Conservation (phyloP, 2,888 invertebrate genomes). For the Lycophotia porphyrea region DNA sequence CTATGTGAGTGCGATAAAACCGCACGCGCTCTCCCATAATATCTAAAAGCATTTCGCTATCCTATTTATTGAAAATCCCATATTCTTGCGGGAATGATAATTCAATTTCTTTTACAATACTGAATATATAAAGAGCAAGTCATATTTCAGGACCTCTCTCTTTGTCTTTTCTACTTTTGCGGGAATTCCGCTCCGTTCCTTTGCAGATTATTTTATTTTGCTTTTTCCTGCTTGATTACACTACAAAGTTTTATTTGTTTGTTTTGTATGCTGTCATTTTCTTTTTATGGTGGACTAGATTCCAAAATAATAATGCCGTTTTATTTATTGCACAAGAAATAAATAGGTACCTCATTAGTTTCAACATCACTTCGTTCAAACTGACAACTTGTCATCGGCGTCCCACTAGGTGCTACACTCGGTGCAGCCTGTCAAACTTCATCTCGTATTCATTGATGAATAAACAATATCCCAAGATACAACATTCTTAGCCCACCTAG, state of each 20-base stretch:
- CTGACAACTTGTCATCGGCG: not conserved
- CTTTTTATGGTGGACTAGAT: conserved; percentile 25
- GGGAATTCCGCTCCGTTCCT: conserved; percentile 48
- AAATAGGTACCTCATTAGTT: not conserved
- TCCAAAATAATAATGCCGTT: conserved; percentile 16
- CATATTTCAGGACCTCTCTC: conserved; percentile 60
- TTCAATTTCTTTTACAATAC: conserved; percentile 63
- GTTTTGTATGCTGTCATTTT: conserved; percentile 45
- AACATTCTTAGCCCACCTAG: conserved; percentile 27
- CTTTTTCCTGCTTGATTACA: conserved; percentile 60
- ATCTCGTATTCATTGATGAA: conserved; percentile 15
- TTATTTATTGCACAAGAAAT: not conserved
- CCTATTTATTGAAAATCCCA: conserved; percentile 62
- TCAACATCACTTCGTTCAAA: not conserved
- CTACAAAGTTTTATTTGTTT: conserved; percentile 54
- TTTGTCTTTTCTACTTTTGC: conserved; percentile 57
- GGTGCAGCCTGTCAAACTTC: conserved; percentile 4
- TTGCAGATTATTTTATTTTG: conserved; percentile 58
- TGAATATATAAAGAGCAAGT: conserved; percentile 63
- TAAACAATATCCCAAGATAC: conserved; percentile 29
- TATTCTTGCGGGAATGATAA: conserved; percentile 63
- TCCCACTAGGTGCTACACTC: conserved; percentile 19
- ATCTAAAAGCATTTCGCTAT: conserved; percentile 59
- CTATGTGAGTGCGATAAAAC: conserved; percentile 59
- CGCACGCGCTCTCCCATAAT: conserved; percentile 54